A percentile compares a stretch with the other conserved stretches of the same genome.
These are phyloP conservation scores for Pygocentrus nattereri DNA, from an alignment of 2,797 vertebrate species.

Conservation along the genomic window DNA sequence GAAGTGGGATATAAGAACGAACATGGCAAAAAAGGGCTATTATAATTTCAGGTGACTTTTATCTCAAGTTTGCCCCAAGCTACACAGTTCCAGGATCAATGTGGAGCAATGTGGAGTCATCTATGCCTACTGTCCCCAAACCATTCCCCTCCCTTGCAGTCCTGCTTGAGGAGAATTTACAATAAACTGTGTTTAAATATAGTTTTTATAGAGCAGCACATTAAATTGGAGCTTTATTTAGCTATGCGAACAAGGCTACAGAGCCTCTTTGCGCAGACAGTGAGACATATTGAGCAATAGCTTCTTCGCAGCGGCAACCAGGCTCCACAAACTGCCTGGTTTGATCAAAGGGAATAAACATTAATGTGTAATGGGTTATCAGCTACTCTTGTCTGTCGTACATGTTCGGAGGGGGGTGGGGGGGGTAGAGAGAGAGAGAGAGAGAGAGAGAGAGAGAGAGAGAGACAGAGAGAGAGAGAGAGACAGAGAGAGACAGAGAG, in stretches of 20 bases:
- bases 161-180: too few species aligned
- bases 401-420: conserved; percentile 67
- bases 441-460: conserved; percentile 71
- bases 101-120: background rate
- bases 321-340: conserved; percentile 66
- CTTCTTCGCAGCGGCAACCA: conserved; percentile 29
- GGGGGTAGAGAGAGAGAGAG: conserved; percentile 68
- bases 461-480: conserved; percentile 70
- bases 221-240: conserved; percentile 28
- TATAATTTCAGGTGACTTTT: too few species aligned
- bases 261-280: conserved; percentile 16
- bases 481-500: too few species aligned
- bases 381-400: conserved; percentile 79
- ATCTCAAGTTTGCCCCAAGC: too few species aligned
- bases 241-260: conserved; percentile 19
- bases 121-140: background rate
- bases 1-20: too few species aligned
- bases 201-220: background rate
- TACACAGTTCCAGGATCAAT: background rate
- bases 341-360: conserved; percentile 85
- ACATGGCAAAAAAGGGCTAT: too few species aligned
- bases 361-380: conserved; percentile 85
- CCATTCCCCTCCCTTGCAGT: background rate
- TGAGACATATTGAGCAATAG: conserved; percentile 39
- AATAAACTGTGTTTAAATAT: background rate